Evolutionary conservation across 1,140 invertebrate genomes (phyloP).

Genomic region (Melanaphis sacchari): DNA sequence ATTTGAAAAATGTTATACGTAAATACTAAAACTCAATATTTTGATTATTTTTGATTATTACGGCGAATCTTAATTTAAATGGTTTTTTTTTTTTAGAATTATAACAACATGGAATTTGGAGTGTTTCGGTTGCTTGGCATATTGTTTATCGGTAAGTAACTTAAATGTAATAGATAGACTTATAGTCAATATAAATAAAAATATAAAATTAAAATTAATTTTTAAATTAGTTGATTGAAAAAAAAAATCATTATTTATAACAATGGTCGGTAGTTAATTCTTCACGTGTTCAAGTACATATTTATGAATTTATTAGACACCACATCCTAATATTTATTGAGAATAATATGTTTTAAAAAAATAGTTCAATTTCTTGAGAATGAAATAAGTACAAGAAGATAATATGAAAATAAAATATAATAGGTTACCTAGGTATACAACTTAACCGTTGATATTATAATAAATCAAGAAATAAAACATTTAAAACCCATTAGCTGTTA

Average conservation of each 20-base stretch:
- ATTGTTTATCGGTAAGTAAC: constrained; percentile 84
- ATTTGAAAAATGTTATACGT: neutral
- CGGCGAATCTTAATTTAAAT: neutral
- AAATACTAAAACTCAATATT: neutral
- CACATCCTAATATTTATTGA: neutral
- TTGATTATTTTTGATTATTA: neutral
- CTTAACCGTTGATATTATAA: neutral
- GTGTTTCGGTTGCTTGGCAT: constrained; percentile 87
- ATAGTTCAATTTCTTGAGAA: neutral
- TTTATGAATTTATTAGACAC: neutral
- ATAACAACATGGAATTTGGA: constrained; percentile 95
- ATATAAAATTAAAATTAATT: neutral
- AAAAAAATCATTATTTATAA: neutral
- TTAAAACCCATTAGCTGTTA: too few species aligned
- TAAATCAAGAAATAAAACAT: neutral
- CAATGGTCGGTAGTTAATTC: neutral
- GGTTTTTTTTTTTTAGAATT: constrained; percentile 72
- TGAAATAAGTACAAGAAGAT: neutral
- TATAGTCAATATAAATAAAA: neutral
- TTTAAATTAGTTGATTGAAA: neutral
- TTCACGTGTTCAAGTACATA: neutral
- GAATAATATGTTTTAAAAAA: neutral
- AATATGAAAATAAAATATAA: neutral
- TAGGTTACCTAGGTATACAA: neutral
- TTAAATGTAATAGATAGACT: neutral